These are phyloP conservation scores for Agapornis canus DNA, from an alignment of 2,797 vertebrate genomes.

Conservation along the genomic window DNA sequence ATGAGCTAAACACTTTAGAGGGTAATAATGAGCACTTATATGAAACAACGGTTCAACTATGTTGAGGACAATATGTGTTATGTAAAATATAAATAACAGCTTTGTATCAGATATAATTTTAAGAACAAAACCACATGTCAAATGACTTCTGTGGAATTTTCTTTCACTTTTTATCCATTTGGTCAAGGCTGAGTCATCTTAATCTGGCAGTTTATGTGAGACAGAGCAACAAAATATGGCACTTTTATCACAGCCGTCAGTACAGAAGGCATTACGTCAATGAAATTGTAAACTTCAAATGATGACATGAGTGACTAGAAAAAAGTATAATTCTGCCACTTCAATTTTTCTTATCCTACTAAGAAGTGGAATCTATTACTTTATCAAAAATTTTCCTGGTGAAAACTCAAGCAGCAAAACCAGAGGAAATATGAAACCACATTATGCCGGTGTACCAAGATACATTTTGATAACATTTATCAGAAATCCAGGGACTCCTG, in stretches of 20 bases:
- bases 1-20: neutral
- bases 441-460: neutral
- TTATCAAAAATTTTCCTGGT: neutral
- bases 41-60: neutral
- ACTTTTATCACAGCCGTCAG: neutral
- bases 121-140: neutral
- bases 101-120: neutral
- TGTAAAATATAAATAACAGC: neutral
- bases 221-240: neutral
- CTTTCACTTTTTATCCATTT: constrained; percentile 36
- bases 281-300: constrained; percentile 22
- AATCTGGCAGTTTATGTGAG: neutral
- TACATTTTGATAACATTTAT: neutral
- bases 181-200: constrained; percentile 51
- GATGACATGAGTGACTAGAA: neutral
- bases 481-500: neutral
- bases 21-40: neutral
- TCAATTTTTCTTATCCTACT: neutral
- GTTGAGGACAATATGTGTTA: neutral
- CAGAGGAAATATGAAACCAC: neutral
- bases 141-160: constrained; percentile 18
- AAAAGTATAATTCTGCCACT: neutral
- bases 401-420: neutral
- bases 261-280: constrained; percentile 3
- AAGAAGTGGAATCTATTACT: neutral